Evolutionary conservation across 2,797 vertebrate genomes (phyloP), one percentile per base, ranked within the genome.

Genomic region (Salmo trutta): DNA sequence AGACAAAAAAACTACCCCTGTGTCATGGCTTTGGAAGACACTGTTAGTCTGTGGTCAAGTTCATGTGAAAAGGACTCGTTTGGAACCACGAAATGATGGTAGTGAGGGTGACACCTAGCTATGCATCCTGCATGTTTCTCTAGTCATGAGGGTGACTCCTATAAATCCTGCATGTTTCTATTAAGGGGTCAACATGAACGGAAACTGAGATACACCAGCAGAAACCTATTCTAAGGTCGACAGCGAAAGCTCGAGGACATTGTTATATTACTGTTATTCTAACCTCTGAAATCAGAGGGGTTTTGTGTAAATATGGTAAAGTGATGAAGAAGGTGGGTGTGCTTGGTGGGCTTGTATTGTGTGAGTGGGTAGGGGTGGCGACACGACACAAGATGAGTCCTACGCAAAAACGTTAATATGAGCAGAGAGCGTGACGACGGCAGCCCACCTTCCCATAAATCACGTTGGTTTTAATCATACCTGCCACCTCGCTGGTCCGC

Each of bases 391-490:
- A 82, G 84, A 94, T 95, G 94, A 94, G 94, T 91, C 90, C 80
- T 77, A 84, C 82, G 81, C 79, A 82, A 83, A 75, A 93, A 79
- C 86, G 78, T 89, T 91, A 88, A 87, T 82, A 75, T 78, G 78
- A 47, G 90, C 91, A 89, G 87, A 6, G 82, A 92, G 87, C 94
- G 93, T 95, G 95, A 94, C 88, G 89, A 92, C 88, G 89, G 91
- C 80, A 88, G 92, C 90, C 85, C 93, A 96, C 95, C 95, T 96
- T 94, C 93, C 93, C 95, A 97, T 98, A 97, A 98, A 98, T 98
- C 97, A 97, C 92, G 52, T 76, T 84, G 93, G 93, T 95, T 97
- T 96, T 98, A 98, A 97, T 97, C 96, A 95, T 93, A 99, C 96
- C 96, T 95, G 94, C 72, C 72, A 94, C 91, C 87, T 91, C 90